Percentiles rank a stretch among this genome's conserved stretches.
phyloP scores from a whole-genome alignment of 2,888 invertebrate species.

The Tanytarsus gracilentus region DNA sequence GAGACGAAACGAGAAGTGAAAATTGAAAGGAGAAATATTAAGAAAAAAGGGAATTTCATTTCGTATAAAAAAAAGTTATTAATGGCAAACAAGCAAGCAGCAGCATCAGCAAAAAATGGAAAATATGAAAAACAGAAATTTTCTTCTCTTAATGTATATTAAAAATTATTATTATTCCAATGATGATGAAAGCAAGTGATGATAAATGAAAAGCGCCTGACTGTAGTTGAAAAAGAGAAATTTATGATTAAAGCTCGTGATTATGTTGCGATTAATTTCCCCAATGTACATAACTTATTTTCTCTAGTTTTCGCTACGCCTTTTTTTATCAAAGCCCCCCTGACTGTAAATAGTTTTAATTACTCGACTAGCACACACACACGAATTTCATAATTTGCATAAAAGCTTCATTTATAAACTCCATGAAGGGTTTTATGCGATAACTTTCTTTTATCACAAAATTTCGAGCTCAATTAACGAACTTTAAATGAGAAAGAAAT shows the following conservation, averaged over 20 bases:
- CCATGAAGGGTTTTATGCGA: no score
- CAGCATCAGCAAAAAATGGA: neutral
- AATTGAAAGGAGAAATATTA: neutral
- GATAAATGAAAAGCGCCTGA: neutral
- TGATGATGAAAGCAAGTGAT: no score
- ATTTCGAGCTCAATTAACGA: no score
- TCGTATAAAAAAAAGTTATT: neutral
- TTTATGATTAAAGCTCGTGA: neutral
- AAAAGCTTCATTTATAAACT: neutral
- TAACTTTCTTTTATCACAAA: no score
- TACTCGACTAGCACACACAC: no score
- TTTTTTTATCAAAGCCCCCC: neutral
- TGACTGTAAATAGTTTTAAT: constrained; percentile 5
- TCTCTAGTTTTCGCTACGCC: neutral
- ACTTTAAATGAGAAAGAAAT: no score
- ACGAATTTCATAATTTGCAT: constrained; percentile 2
- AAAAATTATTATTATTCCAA: neutral
- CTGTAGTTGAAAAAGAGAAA: neutral
- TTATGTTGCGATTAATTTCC: no score
- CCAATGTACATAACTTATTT: no score
- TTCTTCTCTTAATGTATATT: neutral
- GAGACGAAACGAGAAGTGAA: no score
- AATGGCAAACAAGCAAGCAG: neutral
- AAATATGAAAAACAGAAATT: no score
- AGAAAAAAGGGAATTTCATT: neutral